Conservation (phyloP, 2,113 vertebrate species). For the Salminus brasiliensis region DNA sequence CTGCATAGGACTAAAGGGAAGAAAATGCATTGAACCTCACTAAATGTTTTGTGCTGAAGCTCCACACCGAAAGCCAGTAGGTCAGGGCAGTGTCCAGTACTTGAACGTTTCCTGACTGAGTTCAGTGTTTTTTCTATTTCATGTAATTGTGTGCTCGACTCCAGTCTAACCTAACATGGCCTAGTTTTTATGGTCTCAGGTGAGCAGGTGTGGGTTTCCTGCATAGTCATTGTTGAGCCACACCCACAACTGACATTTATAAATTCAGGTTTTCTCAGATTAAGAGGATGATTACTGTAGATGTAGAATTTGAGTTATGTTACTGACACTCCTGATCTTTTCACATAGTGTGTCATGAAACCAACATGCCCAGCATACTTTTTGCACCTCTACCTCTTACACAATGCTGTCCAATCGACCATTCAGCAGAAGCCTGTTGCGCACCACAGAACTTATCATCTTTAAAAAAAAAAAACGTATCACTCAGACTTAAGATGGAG, state of each 20-base stretch:
- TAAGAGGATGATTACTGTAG: not conserved
- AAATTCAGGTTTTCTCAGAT: not conserved
- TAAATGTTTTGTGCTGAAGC: too few relatives aligned
- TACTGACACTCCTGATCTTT: not conserved
- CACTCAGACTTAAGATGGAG: not conserved
- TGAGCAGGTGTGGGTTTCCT: not conserved
- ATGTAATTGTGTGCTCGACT: not conserved
- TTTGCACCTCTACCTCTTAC: not conserved
- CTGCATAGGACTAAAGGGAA: too few relatives aligned
- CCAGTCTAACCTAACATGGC: not conserved
- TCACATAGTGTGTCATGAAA: not conserved
- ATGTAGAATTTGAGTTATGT: constrained; percentile 42
- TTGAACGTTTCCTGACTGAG: not conserved
- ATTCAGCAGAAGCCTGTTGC: not conserved
- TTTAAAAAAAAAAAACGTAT: not conserved
- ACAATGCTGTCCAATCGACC: not conserved
- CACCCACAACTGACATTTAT: not conserved
- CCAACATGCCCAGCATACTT: not conserved
- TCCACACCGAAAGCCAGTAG: too few relatives aligned
- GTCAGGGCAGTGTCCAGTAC: too few relatives aligned
- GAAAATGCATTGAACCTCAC: too few relatives aligned
- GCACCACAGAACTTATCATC: not conserved
- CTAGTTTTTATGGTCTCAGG: not conserved
- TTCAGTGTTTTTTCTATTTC: not conserved
- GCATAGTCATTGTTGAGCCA: not conserved